Percentiles rank a stretch among this genome's conserved stretches.
Conservation (phyloP, 2,113 vertebrate genomes). For the Campylomormyrus tamandua region DNA sequence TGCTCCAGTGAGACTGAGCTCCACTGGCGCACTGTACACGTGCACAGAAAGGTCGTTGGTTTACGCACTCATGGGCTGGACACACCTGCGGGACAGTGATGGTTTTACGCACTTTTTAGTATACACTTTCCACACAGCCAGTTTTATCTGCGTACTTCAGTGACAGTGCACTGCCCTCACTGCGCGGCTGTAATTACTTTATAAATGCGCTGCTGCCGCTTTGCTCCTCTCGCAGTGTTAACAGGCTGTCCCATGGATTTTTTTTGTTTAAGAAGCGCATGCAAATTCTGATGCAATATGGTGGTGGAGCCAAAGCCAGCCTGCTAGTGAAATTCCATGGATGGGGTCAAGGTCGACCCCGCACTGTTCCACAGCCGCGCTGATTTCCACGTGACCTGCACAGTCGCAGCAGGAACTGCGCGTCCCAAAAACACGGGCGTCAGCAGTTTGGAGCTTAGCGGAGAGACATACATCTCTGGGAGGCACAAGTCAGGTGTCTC, state of each 20-base stretch:
- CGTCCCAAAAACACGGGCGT: background rate
- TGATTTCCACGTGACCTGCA: background rate
- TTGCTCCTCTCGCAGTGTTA: background rate
- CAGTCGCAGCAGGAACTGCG: background rate
- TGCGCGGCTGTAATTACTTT: background rate
- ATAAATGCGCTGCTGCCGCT: background rate
- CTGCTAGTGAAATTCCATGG: background rate
- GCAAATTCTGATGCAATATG: background rate
- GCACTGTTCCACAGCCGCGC: background rate
- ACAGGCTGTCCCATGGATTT: background rate
- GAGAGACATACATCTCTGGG: background rate
- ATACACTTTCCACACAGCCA: background rate
- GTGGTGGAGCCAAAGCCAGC: background rate
- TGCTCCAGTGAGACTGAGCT: background rate
- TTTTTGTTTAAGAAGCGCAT: background rate
- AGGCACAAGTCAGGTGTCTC: background rate
- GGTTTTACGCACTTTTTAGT: background rate
- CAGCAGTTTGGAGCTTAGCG: background rate
- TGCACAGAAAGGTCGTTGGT: background rate
- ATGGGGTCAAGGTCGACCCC: background rate
- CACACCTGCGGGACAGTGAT: background rate
- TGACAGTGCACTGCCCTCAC: background rate
- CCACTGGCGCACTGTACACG: background rate
- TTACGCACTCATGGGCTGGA: background rate
- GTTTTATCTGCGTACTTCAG: background rate